A percentile compares a stretch with the other conserved stretches of the same genome.
Evolutionary conservation across 2,797 vertebrate genomes (phyloP).

Genomic region (Sphenopsis melanotis): DNA sequence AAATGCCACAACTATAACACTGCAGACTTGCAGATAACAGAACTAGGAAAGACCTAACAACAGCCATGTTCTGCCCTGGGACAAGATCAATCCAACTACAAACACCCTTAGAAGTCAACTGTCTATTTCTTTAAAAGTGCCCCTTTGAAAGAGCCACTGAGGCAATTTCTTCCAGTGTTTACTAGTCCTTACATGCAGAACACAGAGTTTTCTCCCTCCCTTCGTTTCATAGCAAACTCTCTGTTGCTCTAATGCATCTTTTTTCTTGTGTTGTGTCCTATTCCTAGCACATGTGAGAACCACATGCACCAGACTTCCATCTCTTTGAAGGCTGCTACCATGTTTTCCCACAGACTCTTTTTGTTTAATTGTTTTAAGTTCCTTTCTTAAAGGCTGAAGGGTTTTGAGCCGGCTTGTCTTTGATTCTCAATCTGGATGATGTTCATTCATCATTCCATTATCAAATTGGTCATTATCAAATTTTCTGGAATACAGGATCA

Average conservation of each 20-base stretch:
- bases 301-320: neutral
- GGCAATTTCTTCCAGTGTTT: neutral
- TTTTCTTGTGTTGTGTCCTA: neutral
- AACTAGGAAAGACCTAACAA: neutral
- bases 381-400: neutral
- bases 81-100: neutral
- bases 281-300: neutral
- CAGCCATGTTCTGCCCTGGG: neutral
- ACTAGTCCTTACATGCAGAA: neutral
- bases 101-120: neutral
- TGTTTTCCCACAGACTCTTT: neutral
- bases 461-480: neutral
- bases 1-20: neutral
- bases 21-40: neutral
- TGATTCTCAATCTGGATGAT: neutral
- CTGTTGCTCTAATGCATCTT: neutral
- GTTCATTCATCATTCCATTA: neutral
- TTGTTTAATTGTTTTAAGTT: neutral
- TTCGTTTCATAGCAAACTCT: neutral
- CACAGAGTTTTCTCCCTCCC: neutral
- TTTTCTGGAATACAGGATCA: neutral
- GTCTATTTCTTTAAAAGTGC: neutral
- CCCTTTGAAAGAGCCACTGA: neutral
- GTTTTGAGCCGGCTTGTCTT: neutral
- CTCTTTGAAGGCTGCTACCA: neutral